A percentile compares a stretch with the other conserved stretches of the same genome.
phyloP scores from a whole-genome alignment of 2,797 vertebrate species.

The Gila robusta region DNA sequence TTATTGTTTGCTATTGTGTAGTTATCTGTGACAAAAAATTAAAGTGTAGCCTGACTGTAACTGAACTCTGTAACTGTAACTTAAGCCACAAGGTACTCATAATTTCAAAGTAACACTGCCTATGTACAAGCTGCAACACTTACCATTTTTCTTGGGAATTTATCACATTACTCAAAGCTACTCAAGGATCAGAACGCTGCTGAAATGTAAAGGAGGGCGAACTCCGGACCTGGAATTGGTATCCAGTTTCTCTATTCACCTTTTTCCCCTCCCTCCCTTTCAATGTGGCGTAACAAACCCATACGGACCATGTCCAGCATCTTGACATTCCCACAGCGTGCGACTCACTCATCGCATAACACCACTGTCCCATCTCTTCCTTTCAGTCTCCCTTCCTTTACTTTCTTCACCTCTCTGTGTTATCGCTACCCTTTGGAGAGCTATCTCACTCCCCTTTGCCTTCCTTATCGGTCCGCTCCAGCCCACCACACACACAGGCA shows the following conservation, averaged over 20 bases:
- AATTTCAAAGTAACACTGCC: background rate
- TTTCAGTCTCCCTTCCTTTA: constrained; percentile 52
- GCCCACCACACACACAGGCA: constrained; percentile 58
- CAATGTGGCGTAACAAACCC: constrained; percentile 40
- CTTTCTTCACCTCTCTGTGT: constrained; percentile 52
- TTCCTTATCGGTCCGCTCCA: constrained; percentile 61
- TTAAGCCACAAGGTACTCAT: background rate
- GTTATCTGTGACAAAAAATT: background rate
- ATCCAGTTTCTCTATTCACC: constrained; percentile 41
- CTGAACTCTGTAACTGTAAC: background rate
- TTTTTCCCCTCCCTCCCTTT: constrained; percentile 37
- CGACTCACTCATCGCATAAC: constrained; percentile 45
- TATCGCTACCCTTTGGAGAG: constrained; percentile 61
- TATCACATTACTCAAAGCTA: background rate
- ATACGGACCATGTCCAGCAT: constrained; percentile 60
- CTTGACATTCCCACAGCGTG: constrained; percentile 47
- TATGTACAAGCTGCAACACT: background rate
- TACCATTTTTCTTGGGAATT: background rate
- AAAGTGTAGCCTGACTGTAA: background rate
- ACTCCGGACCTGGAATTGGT: constrained; percentile 6
- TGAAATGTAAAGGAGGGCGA: constrained; percentile 7
- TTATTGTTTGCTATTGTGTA: background rate
- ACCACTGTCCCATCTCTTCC: constrained; percentile 44
- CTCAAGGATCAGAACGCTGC: background rate
- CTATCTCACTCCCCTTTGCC: constrained; percentile 55